Percentiles rank a stretch among this genome's conserved stretches.
Conservation (phyloP, 2,888 invertebrate species). For the Xestoiulus laeticollis region DNA sequence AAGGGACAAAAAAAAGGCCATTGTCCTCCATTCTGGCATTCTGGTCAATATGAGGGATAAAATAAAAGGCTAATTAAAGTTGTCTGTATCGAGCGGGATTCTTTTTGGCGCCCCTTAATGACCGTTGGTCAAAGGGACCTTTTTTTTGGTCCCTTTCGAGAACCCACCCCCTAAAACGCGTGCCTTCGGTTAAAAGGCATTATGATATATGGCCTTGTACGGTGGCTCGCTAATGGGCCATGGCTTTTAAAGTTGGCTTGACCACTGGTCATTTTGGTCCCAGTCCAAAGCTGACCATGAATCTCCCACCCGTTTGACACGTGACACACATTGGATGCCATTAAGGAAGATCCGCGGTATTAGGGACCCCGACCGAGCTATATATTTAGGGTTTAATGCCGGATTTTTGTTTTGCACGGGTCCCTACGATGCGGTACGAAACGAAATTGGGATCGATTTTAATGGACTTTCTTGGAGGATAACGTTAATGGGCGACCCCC, state of each 20-base stretch:
- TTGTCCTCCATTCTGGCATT: not conserved
- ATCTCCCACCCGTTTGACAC: conserved; percentile 35
- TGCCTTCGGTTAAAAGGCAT: not conserved
- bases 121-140: not conserved
- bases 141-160: not conserved
- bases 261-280: conserved; percentile 2
- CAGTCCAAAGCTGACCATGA: conserved; percentile 2
- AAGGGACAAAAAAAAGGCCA: not conserved
- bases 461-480: too few relatives aligned
- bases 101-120: conserved; percentile 39
- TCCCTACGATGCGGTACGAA: not conserved
- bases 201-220: conserved; percentile 28
- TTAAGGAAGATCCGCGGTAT: conserved; percentile 27
- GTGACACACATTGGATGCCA: conserved; percentile 17
- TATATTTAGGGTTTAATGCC: not conserved
- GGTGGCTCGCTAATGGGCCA: not conserved
- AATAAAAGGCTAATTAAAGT: conserved; percentile 43
- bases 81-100: conserved; percentile 32
- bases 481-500: not conserved
- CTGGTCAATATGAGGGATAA: conserved; percentile 12
- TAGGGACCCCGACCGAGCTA: not conserved
- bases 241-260: not conserved
- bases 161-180: not conserved
- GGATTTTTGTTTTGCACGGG: not conserved
- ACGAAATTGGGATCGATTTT: not conserved